Evolutionary conservation across 2,113 vertebrate species (phyloP).

Genomic region (Microcebus griseorufus): DNA sequence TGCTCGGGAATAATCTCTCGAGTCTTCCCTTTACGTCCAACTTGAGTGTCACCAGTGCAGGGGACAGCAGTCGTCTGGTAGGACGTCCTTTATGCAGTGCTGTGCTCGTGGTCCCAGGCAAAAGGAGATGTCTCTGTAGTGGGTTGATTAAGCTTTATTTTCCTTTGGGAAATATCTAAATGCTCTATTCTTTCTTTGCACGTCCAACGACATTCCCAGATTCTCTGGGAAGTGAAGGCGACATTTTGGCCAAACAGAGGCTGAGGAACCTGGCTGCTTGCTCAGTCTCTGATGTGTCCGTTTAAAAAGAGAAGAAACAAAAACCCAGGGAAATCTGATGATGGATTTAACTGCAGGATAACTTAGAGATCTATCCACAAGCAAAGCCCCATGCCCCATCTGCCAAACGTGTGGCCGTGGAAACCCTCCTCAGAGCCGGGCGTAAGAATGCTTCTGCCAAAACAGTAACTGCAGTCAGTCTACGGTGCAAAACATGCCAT

Average conservation of each 20-base stretch:
- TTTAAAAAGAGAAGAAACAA: background rate
- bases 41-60: rapidly evolving
- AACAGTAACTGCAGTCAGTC: background rate
- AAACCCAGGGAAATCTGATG: slow-evolving; percentile 34
- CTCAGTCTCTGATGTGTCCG: background rate
- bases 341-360: background rate
- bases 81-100: background rate
- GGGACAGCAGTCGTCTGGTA: rapidly evolving
- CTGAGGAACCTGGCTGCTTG: background rate
- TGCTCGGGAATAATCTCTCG: rapidly evolving
- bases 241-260: background rate
- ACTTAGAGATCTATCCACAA: background rate
- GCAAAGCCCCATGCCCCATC: background rate
- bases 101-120: background rate
- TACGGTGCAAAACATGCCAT: background rate
- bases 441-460: background rate
- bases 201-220: background rate
- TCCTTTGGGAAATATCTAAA: background rate
- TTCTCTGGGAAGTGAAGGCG: background rate
- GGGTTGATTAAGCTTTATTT: background rate
- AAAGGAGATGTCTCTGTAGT: background rate
- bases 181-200: background rate
- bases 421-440: background rate
- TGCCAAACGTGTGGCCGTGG: background rate
- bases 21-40: rapidly evolving